A percentile compares a stretch with the other conserved stretches of the same genome.
phyloP scores from a whole-genome alignment of 64 coral and sea anemone genomes.

The Montipora foliosa region DNA sequence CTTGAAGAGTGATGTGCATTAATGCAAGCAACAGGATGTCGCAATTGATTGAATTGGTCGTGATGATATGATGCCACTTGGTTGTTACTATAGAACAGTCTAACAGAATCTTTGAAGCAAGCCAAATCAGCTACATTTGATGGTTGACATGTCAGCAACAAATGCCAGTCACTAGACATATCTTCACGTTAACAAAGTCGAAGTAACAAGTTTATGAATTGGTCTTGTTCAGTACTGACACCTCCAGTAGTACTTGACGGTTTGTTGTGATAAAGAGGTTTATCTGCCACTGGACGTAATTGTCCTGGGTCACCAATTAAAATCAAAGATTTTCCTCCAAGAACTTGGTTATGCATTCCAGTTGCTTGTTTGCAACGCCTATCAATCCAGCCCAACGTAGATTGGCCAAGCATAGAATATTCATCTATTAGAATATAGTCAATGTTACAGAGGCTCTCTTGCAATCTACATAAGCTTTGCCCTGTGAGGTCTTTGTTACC shows the following conservation, averaged over 20 bases:
- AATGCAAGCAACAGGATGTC: conserved; percentile 20
- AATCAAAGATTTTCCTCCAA: too few relatives aligned
- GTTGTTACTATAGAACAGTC: conserved; percentile 34
- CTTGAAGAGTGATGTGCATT: conserved; percentile 28
- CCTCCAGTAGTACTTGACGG: not conserved
- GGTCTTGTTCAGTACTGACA: conserved; percentile 17
- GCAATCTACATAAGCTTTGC: conserved; percentile 34
- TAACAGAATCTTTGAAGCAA: conserved; percentile 18
- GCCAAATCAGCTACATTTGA: conserved; percentile 10
- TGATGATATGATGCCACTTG: conserved; percentile 40
- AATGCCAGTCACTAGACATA: conserved; percentile 4
- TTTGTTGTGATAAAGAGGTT: not conserved
- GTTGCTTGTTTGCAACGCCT: too few relatives aligned
- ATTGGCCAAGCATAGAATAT: too few relatives aligned
- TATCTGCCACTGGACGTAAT: not conserved
- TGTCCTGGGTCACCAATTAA: too few relatives aligned
- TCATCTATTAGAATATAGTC: not conserved
- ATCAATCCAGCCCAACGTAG: too few relatives aligned
- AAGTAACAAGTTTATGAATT: conserved; percentile 44
- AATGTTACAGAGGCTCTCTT: conserved; percentile 12
- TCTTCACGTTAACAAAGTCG: conserved; percentile 23
- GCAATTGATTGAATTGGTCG: conserved; percentile 19
- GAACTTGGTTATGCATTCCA: too few relatives aligned
- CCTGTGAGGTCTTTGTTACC: not conserved
- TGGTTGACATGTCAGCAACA: conserved; percentile 37